Evolutionary conservation across 2,797 vertebrate species (phyloP).

Genomic region (Trachurus trachurus): DNA sequence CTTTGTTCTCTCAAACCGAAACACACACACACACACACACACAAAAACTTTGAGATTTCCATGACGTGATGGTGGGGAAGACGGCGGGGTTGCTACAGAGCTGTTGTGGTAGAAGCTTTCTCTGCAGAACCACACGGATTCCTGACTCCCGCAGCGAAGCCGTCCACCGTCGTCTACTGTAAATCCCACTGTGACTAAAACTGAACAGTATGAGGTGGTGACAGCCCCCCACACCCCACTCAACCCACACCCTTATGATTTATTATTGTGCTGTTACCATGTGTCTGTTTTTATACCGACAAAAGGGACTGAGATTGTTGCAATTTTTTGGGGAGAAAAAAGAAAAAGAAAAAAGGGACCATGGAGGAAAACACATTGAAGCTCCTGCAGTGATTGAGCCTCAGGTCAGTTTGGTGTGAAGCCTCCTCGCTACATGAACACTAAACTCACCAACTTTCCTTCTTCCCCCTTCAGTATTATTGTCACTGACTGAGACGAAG

Average conservation of each 20-base stretch:
- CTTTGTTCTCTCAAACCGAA: constrained; percentile 75
- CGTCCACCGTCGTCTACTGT: background rate
- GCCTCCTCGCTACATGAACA: background rate
- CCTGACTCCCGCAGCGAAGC: constrained; percentile 50
- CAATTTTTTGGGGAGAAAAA: background rate
- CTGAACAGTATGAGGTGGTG: constrained; percentile 14
- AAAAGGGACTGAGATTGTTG: background rate
- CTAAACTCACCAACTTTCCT: background rate
- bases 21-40: constrained; percentile 53
- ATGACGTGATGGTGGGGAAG: constrained; percentile 73
- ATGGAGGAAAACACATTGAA: background rate
- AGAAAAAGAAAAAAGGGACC: too few relatives aligned
- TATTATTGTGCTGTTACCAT: background rate
- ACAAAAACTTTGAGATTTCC: constrained; percentile 66
- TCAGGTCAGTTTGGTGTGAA: background rate
- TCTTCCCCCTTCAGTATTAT: background rate
- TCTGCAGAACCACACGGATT: constrained; percentile 52
- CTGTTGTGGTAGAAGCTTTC: constrained; percentile 39
- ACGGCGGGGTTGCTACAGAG: constrained; percentile 57
- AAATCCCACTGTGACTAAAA: constrained; percentile 17
- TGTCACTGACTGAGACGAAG: background rate
- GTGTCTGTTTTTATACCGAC: constrained; percentile 1
- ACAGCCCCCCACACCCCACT: background rate
- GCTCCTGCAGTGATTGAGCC: background rate
- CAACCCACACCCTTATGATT: background rate